Conservation (phyloP, 2,797 vertebrate genomes). For the Pangasius krempfi region DNA sequence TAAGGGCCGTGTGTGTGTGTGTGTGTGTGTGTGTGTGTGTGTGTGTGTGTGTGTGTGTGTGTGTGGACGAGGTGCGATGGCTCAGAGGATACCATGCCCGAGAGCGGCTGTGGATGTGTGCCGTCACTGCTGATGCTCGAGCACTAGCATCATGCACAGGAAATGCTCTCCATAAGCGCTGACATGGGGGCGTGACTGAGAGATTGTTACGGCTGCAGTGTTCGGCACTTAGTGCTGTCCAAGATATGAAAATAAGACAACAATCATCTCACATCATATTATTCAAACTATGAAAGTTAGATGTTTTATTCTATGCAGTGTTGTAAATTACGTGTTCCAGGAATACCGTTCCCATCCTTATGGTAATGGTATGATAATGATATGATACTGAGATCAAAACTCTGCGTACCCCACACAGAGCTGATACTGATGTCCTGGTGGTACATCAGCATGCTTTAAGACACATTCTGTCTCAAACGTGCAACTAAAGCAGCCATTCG, state of each 20-base stretch:
- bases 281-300: neutral
- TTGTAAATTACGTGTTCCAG: neutral
- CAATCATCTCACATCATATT: neutral
- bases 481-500: neutral
- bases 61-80: neutral
- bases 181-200: neutral
- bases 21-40: neutral
- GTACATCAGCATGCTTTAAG: neutral
- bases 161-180: neutral
- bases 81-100: conserved; percentile 29
- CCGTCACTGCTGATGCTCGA: conserved; percentile 30
- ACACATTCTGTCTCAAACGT: neutral
- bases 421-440: neutral
- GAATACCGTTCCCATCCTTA: neutral
- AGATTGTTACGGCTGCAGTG: neutral
- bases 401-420: neutral
- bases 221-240: neutral
- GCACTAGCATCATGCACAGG: conserved; percentile 15
- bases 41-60: conserved; percentile 8
- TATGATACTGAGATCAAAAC: neutral
- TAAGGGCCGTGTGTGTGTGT: conserved; percentile 32
- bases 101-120: conserved; percentile 23
- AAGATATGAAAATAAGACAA: too few relatives aligned
- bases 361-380: neutral
- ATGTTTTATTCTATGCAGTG: neutral